A percentile compares a stretch with the other conserved stretches of the same genome.
These are phyloP conservation scores for Microtus agrestis DNA, from an alignment of 2,797 vertebrate species.

Conservation along the genomic window DNA sequence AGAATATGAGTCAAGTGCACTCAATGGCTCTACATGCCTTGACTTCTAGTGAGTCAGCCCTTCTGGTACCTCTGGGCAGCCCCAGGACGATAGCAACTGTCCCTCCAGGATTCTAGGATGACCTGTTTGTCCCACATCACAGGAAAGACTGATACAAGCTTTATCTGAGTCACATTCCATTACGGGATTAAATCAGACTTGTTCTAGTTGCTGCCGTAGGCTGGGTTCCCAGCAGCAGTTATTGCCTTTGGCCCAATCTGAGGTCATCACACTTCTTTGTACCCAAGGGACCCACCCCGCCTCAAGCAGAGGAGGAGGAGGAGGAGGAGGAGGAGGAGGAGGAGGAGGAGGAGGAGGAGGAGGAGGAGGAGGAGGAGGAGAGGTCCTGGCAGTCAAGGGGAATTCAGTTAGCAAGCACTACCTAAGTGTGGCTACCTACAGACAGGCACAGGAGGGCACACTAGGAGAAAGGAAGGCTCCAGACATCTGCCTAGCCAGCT, in stretches of 20 bases:
- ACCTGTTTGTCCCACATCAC: conserved; percentile 4
- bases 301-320: conserved; percentile 12
- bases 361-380: neutral
- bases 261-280: conserved; percentile 76
- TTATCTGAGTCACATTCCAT: conserved; percentile 80
- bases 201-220: conserved; percentile 43
- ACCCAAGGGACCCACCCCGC: conserved; percentile 42
- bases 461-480: neutral
- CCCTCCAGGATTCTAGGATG: neutral
- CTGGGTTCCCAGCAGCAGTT: conserved; percentile 22
- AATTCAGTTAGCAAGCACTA: conserved; percentile 50
- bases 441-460: neutral
- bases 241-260: conserved; percentile 76
- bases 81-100: conserved; percentile 4
- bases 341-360: neutral
- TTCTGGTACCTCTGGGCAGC: neutral
- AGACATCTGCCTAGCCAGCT: neutral
- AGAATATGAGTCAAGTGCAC: conserved; percentile 27
- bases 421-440: neutral
- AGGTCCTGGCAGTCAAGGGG: neutral
- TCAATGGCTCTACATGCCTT: neutral
- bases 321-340: conserved; percentile 47
- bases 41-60: neutral
- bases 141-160: conserved; percentile 69
- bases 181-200: conserved; percentile 77